Base-by-base conservation (phyloP, 2,797 vertebrate genomes). In the Acridotheres tristis region DNA sequence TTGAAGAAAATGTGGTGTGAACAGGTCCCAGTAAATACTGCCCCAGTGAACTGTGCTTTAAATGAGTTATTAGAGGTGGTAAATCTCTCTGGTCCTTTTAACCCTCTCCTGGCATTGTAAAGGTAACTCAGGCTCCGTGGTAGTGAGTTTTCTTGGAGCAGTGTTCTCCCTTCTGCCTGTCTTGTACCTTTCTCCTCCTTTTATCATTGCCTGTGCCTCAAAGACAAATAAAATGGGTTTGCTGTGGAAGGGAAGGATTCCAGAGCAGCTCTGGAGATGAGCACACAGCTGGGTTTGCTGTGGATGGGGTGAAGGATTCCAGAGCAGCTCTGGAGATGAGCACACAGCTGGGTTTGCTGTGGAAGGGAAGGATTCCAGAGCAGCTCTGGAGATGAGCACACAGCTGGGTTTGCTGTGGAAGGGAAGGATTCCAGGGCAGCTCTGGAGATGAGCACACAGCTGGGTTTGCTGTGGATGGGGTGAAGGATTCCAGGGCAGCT, bases 331-430 rank as follows among this genome's bases (percentile, higher is more conserved):
- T 67, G 8, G 4, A 32, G 36, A 36, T 10, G 16, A 8, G 42
- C 42, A 5, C 30, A 0, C 0, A 1, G 22, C 5, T 32, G 66
- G 40, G 40, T 40, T 40, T 36, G 72, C 7, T 11, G 34, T 36
- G 67, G 1, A 11, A 12, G 6, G 16, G 38, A 3, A 11, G 42
- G 32, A 5, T 45, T 34, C 25, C 0, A 1, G 62, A 4, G 7
- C 50, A 11, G 9, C 19, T 50, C 40, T 67, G 8, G 4, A 32
- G 42, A 17, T 38, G 16, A 17, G 42, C 42, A 5, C 30, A 0
- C 0, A 1, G 22, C 5, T 32, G 66, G 40, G 40, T 40, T 40
- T 36, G 72, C 7, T 11, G 34, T 36, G 67, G 1, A 11, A 15
- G 42, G 11, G 38, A 3, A 9, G 42, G 32, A 5, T 45, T 34